Conservation (phyloP, 2,113 vertebrate genomes). For the Ailurus styani region DNA sequence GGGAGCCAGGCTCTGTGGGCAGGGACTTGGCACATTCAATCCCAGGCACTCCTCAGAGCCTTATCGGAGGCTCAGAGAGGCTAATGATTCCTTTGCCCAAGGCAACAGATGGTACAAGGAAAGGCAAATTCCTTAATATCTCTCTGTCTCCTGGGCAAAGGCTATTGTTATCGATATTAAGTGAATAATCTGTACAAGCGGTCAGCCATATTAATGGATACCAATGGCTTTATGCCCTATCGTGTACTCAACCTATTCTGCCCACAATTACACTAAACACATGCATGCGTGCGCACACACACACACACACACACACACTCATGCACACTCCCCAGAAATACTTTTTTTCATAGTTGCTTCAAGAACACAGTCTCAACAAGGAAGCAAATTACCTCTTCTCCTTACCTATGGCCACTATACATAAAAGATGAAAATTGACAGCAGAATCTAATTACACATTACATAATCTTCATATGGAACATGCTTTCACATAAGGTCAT, state of each 20-base stretch:
- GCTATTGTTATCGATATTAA: not conserved
- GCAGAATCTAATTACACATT: not conserved
- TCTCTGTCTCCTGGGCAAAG: not conserved
- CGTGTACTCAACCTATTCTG: not conserved
- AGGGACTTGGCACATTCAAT: not conserved
- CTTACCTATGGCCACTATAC: not conserved
- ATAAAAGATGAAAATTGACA: not conserved
- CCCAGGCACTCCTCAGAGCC: not conserved
- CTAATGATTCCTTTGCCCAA: not conserved
- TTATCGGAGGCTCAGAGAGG: not conserved
- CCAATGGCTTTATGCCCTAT: not conserved
- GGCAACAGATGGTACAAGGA: not conserved
- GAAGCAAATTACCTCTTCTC: not conserved
- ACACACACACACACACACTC: not conserved
- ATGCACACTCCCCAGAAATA: too few species aligned
- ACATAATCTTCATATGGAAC: not conserved
- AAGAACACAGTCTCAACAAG: not conserved
- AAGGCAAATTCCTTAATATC: not conserved
- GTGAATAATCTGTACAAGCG: not conserved
- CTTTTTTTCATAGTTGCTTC: not conserved
- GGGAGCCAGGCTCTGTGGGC: rapidly evolving
- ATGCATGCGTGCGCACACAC: not conserved
- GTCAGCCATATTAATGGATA: not conserved
- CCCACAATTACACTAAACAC: not conserved
- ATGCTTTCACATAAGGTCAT: too few species aligned